Conservation (phyloP, 2,888 invertebrate species). For the Zaprionus bogoriensis region DNA sequence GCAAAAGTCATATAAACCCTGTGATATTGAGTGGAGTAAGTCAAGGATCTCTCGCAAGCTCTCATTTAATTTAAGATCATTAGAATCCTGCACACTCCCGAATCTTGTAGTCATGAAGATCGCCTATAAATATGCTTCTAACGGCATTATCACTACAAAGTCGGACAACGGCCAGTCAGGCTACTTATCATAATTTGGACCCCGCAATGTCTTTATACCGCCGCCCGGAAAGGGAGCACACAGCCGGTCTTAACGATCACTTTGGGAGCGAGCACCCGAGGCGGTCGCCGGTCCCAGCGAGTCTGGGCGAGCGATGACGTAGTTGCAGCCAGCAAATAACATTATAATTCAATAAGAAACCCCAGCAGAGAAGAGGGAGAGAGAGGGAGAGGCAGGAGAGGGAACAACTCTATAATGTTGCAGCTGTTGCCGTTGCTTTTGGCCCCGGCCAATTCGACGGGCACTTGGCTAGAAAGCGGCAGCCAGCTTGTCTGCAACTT, state of each 20-base stretch:
- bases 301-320: conserved; percentile 64
- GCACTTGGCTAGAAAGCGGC: conserved; percentile 51
- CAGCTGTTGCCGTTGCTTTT: conserved; percentile 30
- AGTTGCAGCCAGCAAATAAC: conserved; percentile 56
- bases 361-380: conserved; percentile 14
- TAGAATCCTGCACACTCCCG: no score
- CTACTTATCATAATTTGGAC: conserved; percentile 17
- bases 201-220: conserved; percentile 53
- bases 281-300: conserved; percentile 37
- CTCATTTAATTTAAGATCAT: no score
- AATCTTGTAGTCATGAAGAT: no score
- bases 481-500: conserved; percentile 65
- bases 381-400: conserved; percentile 4
- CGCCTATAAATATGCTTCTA: no score
- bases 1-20: no score
- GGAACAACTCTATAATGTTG: conserved; percentile 44
- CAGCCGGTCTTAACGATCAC: conserved; percentile 26
- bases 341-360: conserved; percentile 74
- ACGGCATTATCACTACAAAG: neutral
- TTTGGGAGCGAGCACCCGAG: conserved; percentile 12
- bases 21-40: no score
- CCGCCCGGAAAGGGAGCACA: neutral
- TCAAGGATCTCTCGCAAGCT: no score
- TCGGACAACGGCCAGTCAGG: neutral
- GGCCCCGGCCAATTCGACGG: conserved; percentile 19